Evolutionary conservation across 35 echinoderm and acorn worm genomes (phyloP).

Genomic region (Diadema setosum): DNA sequence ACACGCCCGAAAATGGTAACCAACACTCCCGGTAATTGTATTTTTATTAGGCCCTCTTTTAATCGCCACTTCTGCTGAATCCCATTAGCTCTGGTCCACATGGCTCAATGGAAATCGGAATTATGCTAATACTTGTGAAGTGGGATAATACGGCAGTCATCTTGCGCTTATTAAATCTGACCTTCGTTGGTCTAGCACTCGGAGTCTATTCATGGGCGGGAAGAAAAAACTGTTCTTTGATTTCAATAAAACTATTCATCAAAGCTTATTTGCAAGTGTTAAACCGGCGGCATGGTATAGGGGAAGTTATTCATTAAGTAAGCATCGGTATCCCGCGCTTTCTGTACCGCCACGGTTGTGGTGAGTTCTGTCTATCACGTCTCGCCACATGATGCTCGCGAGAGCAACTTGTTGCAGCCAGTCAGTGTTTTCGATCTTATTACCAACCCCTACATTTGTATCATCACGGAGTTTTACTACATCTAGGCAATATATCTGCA

Average conservation of each 20-base stretch:
- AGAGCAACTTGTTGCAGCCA: too few relatives aligned
- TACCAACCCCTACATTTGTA: too few relatives aligned
- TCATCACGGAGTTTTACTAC: too few relatives aligned
- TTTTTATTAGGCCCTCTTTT: not conserved
- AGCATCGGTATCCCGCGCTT: too few relatives aligned
- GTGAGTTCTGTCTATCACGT: too few relatives aligned
- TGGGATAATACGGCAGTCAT: not conserved
- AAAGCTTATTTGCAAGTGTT: not conserved
- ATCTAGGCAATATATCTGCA: too few relatives aligned
- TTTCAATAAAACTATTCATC: constrained; percentile 21
- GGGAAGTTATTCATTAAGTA: constrained; percentile 15
- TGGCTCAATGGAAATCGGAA: not conserved
- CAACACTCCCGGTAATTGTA: not conserved
- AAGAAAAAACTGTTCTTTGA: not conserved
- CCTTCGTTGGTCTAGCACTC: not conserved
- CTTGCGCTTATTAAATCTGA: not conserved
- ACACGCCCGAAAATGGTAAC: not conserved
- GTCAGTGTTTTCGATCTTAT: too few relatives aligned
- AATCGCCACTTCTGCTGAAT: not conserved
- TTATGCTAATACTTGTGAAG: not conserved
- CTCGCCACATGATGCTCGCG: too few relatives aligned
- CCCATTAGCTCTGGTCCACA: not conserved
- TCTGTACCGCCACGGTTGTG: too few relatives aligned
- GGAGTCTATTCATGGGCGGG: too few relatives aligned
- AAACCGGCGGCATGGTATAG: not conserved